phyloP scores from a whole-genome alignment of 2,113 vertebrate species.

The Bufo bufo region DNA sequence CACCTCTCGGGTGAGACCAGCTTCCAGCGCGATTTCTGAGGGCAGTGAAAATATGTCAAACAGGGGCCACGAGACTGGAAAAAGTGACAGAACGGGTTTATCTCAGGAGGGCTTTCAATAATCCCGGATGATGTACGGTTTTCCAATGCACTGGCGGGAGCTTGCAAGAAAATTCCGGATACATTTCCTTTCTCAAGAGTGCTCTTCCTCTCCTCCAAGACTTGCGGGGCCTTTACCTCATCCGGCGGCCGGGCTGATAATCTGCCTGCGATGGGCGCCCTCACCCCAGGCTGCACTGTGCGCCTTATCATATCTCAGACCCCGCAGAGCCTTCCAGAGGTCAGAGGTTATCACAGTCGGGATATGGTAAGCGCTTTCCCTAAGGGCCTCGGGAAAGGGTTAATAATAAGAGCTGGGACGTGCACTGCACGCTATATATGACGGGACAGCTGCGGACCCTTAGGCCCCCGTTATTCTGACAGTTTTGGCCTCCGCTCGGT shows the following conservation, averaged over 20 bases:
- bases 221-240: not conserved
- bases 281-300: not conserved
- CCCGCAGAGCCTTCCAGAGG: not conserved
- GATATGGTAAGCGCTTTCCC: not conserved
- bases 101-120: constrained; percentile 17
- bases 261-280: not conserved
- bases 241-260: constrained; percentile 8
- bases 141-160: not conserved
- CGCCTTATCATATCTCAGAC: not conserved
- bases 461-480: too few species aligned
- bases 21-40: too few species aligned
- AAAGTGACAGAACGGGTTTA: not conserved
- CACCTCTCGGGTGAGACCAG: too few species aligned
- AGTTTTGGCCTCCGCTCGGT: too few species aligned
- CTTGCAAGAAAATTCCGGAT: not conserved
- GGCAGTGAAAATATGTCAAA: too few species aligned
- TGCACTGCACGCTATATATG: too few species aligned
- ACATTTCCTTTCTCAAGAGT: constrained; percentile 33
- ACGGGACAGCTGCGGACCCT: too few species aligned
- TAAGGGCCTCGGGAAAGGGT: not conserved
- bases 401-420: not conserved
- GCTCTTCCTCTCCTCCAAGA: not conserved
- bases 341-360: not conserved
- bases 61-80: not conserved
- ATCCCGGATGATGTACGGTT: not conserved